Percentiles rank a stretch among this genome's conserved stretches.
Evolutionary conservation across 2,113 vertebrate species (phyloP).

Genomic region (Zapornia atra): DNA sequence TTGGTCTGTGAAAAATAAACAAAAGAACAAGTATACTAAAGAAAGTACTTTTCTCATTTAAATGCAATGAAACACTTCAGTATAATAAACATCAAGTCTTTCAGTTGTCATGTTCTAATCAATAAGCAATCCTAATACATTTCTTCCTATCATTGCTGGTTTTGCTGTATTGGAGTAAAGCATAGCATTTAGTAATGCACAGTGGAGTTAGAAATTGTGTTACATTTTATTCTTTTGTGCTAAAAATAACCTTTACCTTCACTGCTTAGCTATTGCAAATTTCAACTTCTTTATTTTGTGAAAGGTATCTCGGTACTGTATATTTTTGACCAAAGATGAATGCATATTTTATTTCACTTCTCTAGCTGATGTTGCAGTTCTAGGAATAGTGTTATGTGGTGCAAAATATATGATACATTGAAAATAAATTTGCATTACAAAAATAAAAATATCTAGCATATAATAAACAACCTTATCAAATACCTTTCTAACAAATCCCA

Average conservation of each 20-base stretch:
- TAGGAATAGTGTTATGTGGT: not conserved
- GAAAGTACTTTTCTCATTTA: not conserved
- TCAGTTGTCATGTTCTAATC: not conserved
- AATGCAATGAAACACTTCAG: not conserved
- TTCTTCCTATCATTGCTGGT: not conserved
- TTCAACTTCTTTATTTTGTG: not conserved
- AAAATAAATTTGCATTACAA: not conserved
- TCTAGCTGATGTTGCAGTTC: not conserved
- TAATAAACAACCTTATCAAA: not conserved
- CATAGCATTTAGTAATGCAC: not conserved
- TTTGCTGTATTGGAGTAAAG: not conserved
- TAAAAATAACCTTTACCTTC: not conserved
- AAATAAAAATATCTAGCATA: not conserved
- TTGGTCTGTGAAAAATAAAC: not conserved
- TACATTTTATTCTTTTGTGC: not conserved
- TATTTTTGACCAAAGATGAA: not conserved
- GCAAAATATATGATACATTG: not conserved
- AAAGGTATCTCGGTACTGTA: not conserved
- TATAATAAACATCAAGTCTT: not conserved
- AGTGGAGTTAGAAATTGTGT: not conserved
- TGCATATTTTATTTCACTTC: not conserved
- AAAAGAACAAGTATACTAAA: not conserved
- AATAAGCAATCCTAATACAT: not conserved
- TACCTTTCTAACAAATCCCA: not conserved
- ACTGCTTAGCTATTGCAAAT: not conserved